Base-by-base conservation (phyloP, 2,113 vertebrate species). In the Atractosteus spatula region DNA sequence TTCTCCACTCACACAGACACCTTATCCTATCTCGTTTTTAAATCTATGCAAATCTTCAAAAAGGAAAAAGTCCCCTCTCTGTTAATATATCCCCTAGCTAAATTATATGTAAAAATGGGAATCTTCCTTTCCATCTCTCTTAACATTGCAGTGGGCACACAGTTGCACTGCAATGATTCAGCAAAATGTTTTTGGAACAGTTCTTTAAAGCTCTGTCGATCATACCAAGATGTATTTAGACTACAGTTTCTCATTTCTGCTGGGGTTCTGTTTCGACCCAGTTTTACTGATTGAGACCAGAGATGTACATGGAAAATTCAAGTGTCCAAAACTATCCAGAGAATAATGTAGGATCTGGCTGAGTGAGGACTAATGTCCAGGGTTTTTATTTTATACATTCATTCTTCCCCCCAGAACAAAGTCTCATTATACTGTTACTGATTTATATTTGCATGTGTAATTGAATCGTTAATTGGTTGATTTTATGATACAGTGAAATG, bases 161-260 rank as follows among this genome's bases (percentile, higher is more conserved):
- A 74, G 77, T 85, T 77, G 71, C 80, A 78, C 74, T 64, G 82
- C 87, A 85, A 86, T 91, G 90, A 90, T 90, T 89, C 89, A 92
- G 89, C 89, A 87, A 76, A 87, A 87, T 83, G 82, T 76, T 81
- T 82, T 78, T 63, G 78, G 85, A 82, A 70, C 68, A 55, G 73
- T 82, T 74, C 79, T 79, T 78, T 76, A 75, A 85, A 82, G 78
- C 75, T 81, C 83, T 73, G 80, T 84, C 84, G 82, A 79, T 84
- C 81, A 84, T 74, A 79, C 76, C 64, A 29, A 74, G 81, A 70
- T 81, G 81, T 65, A 80, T 79, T 80, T 76, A 79, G 74, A 71
- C 76, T 67, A 65, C 76, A 79, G 84, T 85, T 81, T 84, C 83
- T 88, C 75, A 74, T 85, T 83, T 84, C 80, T 82, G 79, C 76